Evolutionary conservation across 1,140 invertebrate species (phyloP), one percentile per base, ranked within the genome.

Genomic region (Nasonia giraulti): DNA sequence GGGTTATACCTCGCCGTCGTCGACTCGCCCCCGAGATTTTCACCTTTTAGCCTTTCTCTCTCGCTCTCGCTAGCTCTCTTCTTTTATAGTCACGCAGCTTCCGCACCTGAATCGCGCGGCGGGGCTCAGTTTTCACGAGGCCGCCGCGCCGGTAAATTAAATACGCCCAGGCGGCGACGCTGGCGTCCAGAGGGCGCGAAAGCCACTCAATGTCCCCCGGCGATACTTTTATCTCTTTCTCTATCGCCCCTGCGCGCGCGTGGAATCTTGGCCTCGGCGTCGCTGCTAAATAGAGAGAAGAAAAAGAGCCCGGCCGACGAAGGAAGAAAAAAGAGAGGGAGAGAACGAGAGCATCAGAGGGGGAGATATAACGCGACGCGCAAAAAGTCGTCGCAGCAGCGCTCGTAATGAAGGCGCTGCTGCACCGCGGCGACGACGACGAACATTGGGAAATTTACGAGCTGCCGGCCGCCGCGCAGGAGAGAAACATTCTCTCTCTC

Each of bases 21-120:
- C 31, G 6, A 7, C 79, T 71, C 73, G 71, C 27, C 55, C 68
- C 80, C 23, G 80, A 82, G 82, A 87, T 86, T 82, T 88, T 87
- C 71, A 68, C 33, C 83, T 80, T 77, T 44, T 75, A 73, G 68
- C 31, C 50, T 23, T 33, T 44, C 79, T 37, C 31, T n/a, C 23
- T n/a, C 80, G 14, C 23, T 27, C 14, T 27, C 37, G 5, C 66
- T 71, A 33, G 3, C 33, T 44, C 12, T 73, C 40, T 1, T 23
- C 31, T 44, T 77, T 62, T 78, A 75, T 44, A 20, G 73, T 44
- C 37, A 14, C 14, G 40, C 40, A 5, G 40, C 33, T 6, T 37
- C 33, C 5, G 33, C 68, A 33, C 27, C 68, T 33, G 68, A 33
- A 71, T 71, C 23, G 68, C 27, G 4, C 0, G 27, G 27, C 37